Evolutionary conservation across 2,888 invertebrate genomes (phyloP).

Genomic region (Didymodactylos carnosus): DNA sequence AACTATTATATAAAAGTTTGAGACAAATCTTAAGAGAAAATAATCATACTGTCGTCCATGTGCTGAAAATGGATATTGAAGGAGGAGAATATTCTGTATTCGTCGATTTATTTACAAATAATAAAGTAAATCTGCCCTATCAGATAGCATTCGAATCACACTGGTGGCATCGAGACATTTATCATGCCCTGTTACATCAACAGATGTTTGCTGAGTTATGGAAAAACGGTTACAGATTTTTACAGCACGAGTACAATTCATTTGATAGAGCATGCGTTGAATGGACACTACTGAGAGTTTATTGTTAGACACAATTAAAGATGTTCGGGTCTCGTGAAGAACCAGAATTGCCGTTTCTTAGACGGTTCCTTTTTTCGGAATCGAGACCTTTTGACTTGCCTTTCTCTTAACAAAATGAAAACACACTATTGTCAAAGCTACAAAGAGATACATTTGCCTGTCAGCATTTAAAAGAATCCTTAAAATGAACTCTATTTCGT

Average conservation of each 20-base stretch:
- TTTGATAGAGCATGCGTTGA: background rate
- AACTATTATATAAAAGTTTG: background rate
- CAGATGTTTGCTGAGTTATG: background rate
- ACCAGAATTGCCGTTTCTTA: too few relatives aligned
- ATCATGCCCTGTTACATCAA: background rate
- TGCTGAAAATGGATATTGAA: background rate
- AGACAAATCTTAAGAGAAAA: background rate
- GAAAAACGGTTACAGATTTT: background rate
- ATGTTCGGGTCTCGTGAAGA: too few relatives aligned
- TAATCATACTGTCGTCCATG: background rate
- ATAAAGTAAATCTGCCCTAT: background rate
- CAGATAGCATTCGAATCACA: background rate
- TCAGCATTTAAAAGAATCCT: too few relatives aligned
- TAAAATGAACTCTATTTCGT: too few relatives aligned
- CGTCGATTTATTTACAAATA: background rate
- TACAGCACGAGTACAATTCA: background rate
- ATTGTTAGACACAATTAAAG: too few relatives aligned
- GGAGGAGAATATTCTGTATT: background rate
- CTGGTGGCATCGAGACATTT: background rate
- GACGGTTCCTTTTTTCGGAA: too few relatives aligned
- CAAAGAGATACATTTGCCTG: too few relatives aligned
- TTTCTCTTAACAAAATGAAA: too few relatives aligned
- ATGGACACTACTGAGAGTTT: background rate
- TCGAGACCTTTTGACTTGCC: too few relatives aligned
- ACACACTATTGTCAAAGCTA: too few relatives aligned